Percentiles rank a stretch among this genome's conserved stretches.
Evolutionary conservation across 2,113 vertebrate species (phyloP).

Genomic region (Panurus biarmicus): DNA sequence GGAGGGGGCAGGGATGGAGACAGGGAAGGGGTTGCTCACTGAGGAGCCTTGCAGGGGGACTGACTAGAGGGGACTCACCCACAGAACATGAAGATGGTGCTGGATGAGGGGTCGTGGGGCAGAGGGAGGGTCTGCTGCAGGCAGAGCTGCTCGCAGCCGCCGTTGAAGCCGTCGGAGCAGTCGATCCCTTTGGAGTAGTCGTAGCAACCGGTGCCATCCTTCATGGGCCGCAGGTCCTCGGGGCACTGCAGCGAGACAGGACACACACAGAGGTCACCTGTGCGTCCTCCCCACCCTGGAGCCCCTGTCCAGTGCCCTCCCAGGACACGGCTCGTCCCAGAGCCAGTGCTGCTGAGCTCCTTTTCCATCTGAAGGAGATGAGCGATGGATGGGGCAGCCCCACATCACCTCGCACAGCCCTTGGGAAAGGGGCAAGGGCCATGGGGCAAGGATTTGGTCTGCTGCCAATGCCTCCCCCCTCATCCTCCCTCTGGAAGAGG

Average conservation of each 20-base stretch:
- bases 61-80: conserved; percentile 78
- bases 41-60: background rate
- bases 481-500: background rate
- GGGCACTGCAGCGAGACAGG: conserved; percentile 80
- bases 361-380: background rate
- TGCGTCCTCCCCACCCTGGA: background rate
- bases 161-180: conserved; percentile 96
- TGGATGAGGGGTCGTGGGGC: conserved; percentile 83
- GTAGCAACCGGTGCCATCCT: conserved; percentile 95
- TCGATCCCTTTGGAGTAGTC: conserved; percentile 95
- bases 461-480: background rate
- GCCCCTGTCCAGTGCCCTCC: background rate
- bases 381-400: background rate
- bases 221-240: conserved; percentile 91
- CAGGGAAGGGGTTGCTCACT: background rate
- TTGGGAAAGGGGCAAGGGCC: background rate
- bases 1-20: background rate
- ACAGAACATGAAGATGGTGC: conserved; percentile 97
- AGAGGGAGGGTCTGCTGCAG: conserved; percentile 91
- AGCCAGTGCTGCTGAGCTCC: background rate
- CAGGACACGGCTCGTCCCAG: background rate
- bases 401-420: background rate
- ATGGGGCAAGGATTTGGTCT: background rate
- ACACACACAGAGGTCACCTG: background rate
- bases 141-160: conserved; percentile 95